phyloP scores from a whole-genome alignment of 2,797 vertebrate genomes.

The Pipistrellus pygmaeus region DNA sequence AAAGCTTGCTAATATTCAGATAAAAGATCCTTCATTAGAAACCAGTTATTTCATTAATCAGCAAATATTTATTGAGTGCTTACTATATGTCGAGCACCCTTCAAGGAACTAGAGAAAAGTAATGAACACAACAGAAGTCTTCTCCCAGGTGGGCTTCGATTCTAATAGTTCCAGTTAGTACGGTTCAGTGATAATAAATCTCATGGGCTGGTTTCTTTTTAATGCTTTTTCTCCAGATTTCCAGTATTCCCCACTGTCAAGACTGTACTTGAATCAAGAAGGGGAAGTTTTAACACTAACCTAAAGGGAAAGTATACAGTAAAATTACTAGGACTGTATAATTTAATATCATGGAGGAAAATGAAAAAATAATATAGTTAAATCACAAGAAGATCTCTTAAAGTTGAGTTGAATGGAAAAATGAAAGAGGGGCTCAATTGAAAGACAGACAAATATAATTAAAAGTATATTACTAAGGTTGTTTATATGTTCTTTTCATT shows the following conservation, averaged over 20 bases:
- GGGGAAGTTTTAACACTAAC: constrained; percentile 5
- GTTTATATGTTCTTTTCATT: constrained; percentile 47
- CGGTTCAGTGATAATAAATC: neutral
- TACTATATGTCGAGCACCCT: neutral
- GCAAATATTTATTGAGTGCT: constrained; percentile 7
- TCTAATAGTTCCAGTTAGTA: neutral
- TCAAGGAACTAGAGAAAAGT: neutral
- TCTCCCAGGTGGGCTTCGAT: neutral
- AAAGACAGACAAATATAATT: neutral
- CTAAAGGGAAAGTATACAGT: neutral
- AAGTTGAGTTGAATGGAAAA: constrained; percentile 35
- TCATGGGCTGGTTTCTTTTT: neutral
- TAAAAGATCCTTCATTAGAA: neutral
- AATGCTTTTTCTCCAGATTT: neutral
- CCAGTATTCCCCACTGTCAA: neutral
- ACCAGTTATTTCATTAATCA: constrained; percentile 15
- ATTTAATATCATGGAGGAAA: constrained; percentile 26
- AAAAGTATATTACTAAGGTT: constrained; percentile 6
- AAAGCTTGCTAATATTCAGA: constrained; percentile 12
- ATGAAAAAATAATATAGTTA: neutral
- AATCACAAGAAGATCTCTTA: constrained; percentile 37
- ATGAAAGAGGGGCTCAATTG: neutral
- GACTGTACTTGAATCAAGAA: constrained; percentile 39
- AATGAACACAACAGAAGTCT: neutral
- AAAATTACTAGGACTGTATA: neutral